These are phyloP conservation scores for Poeciliopsis turrubarensis DNA, from an alignment of 2,113 vertebrate genomes.

Conservation along the genomic window DNA sequence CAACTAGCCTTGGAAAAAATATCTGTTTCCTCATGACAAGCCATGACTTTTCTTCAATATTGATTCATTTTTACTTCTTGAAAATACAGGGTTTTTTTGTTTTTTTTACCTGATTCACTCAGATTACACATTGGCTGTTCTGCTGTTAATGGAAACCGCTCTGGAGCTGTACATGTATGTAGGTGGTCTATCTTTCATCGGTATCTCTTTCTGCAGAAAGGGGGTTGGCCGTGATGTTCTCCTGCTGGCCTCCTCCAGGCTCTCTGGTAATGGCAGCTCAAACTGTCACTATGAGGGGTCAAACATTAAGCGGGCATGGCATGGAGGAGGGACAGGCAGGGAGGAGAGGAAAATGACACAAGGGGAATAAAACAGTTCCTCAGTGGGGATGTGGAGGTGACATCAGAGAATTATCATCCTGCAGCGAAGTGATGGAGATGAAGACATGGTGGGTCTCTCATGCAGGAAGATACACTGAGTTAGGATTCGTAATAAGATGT, in stretches of 20 bases:
- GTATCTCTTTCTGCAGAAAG: constrained; percentile 5
- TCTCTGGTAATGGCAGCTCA: constrained; percentile 25
- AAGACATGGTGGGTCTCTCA: constrained; percentile 12
- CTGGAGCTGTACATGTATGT: not conserved
- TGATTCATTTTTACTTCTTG: not conserved
- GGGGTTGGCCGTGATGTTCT: constrained; percentile 22
- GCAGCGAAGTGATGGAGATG: constrained; percentile 14
- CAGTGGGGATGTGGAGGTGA: constrained; percentile 38
- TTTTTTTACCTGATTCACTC: not conserved
- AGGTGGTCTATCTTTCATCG: constrained; percentile 21
- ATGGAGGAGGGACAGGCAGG: constrained; percentile 4
- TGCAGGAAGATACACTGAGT: not conserved
- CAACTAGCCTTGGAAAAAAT: not conserved
- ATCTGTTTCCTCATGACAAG: not conserved
- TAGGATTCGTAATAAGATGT: not conserved
- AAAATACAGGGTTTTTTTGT: not conserved
- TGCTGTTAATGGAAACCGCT: not conserved
- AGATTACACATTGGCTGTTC: not conserved
- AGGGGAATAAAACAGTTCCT: constrained; percentile 36
- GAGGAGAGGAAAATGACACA: constrained; percentile 11
- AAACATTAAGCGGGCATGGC: constrained; percentile 11
- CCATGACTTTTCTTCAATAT: not conserved
- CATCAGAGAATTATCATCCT: constrained; percentile 52
- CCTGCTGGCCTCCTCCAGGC: constrained; percentile 38
- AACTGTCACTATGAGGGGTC: constrained; percentile 24